phyloP scores from a whole-genome alignment of 2,113 vertebrate species.

The Gallinago undulata region DNA sequence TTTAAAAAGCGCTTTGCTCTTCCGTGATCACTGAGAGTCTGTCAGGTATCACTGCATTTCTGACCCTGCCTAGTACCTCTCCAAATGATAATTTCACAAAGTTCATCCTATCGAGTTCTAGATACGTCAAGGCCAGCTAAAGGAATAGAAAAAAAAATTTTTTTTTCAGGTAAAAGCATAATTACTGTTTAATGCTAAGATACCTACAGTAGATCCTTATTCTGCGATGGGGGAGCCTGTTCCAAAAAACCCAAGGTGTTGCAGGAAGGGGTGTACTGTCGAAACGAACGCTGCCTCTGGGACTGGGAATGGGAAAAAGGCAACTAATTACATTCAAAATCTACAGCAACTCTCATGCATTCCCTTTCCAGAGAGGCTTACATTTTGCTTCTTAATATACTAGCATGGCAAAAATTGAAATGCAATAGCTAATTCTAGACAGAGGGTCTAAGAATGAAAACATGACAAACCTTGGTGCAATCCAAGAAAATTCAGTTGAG shows the following conservation, averaged over 20 bases:
- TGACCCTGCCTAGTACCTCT: background rate
- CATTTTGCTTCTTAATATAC: background rate
- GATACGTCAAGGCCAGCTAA: background rate
- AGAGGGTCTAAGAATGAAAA: constrained; percentile 21
- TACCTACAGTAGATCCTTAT: background rate
- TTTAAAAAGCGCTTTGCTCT: background rate
- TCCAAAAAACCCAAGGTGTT: background rate
- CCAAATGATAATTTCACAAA: background rate
- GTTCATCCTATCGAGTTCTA: background rate
- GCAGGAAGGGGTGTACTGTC: background rate
- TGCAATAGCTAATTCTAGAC: constrained; percentile 34
- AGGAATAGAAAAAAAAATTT: background rate
- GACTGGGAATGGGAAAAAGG: constrained; percentile 11
- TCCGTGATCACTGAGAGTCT: background rate
- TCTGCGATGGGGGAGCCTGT: background rate
- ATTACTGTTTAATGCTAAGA: background rate
- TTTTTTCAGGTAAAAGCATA: background rate
- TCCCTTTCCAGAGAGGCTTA: constrained; percentile 39
- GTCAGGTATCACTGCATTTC: background rate
- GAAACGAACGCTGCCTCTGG: background rate
- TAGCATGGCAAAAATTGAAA: constrained; percentile 10
- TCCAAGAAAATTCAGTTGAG: constrained; percentile 19
- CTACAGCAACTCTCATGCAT: constrained; percentile 45
- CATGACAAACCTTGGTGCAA: background rate
- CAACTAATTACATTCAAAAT: constrained; percentile 57